A percentile compares a stretch with the other conserved stretches of the same genome.
phyloP scores from a whole-genome alignment of 2,797 vertebrate genomes.

The Centropyge bicolor region DNA sequence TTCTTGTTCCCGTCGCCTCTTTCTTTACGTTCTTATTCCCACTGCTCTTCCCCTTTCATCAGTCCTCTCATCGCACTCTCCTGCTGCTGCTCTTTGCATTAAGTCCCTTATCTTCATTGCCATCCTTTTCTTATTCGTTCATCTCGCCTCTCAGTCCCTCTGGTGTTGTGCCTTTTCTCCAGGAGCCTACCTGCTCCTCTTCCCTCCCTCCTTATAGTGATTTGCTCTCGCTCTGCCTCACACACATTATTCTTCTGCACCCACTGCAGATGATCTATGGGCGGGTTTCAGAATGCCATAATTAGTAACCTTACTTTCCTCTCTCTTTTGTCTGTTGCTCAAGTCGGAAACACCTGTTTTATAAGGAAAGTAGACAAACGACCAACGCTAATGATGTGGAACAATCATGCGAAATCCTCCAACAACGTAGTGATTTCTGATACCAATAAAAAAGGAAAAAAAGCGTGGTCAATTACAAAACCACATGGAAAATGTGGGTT shows the following conservation, averaged over 20 bases:
- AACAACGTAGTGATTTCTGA: constrained; percentile 33
- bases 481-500: constrained; percentile 49
- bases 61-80: neutral
- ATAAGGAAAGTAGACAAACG: constrained; percentile 25
- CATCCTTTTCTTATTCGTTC: neutral
- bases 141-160: constrained; percentile 6
- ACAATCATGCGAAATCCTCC: constrained; percentile 22
- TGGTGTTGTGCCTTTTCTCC: constrained; percentile 16
- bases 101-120: neutral
- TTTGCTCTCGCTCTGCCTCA: constrained; percentile 9
- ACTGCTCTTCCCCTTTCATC: neutral
- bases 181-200: neutral
- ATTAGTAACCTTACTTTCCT: constrained; percentile 31
- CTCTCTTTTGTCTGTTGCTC: constrained; percentile 11
- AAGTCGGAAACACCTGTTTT: constrained; percentile 44
- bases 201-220: neutral
- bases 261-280: constrained; percentile 23
- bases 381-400: constrained; percentile 45
- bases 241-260: constrained; percentile 11
- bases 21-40: neutral
- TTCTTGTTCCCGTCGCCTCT: neutral
- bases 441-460: constrained; percentile 16
- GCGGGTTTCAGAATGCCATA: constrained; percentile 28
- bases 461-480: constrained; percentile 33
- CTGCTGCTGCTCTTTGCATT: constrained; percentile 5